Base-by-base conservation (phyloP, 2,113 vertebrate genomes). In the Oryzias woworae region DNA sequence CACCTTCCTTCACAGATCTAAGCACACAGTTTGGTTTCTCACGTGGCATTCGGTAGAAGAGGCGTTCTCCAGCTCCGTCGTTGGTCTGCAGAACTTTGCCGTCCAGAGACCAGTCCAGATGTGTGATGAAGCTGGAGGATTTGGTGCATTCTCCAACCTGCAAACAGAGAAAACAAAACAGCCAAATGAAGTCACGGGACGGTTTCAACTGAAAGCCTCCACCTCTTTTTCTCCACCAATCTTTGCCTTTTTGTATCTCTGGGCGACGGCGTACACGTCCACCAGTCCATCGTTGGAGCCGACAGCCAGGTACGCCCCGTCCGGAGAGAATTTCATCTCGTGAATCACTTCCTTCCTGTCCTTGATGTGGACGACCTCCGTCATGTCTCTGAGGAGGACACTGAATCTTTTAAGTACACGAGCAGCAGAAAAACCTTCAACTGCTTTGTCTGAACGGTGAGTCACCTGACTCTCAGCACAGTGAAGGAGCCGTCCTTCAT, bases 401-500 rank as follows among this genome's bases (percentile, higher is more conserved):
- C 22, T 28, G 26, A 28, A 28, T 36, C 8, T 36, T 8, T 36
- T 12, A 36, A 36, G 36, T 36, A 36, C 36, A 36, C 31, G 7
- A 36, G 31, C 31, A 36, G 36, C 8, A 36, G 10, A 10, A 36
- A 8, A 12, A 36, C 36, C 36, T 36, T 2, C 10, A 8, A 3
- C 36, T 12, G 8, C 8, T 36, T 36, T 36, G 45, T 2, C 7
- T 15, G 2, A 23, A 22, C 3, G 22, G 36, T 2, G 45, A 14
- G 15, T 56, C 57, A 92, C 96, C 96, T 94, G 71, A 98, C 95
- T 76, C 96, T 90, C 36, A 98, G 95, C 24, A 98, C 96, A 16
- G 97, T 97, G 87, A 98, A 97, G 70, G 96, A 98, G 31, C 96
- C 96, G 2, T 98, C 96, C 88, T 97, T 98, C 96, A 98, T 98